These are phyloP conservation scores for Gnathonemus echidnorhynchus DNA, from an alignment of 2,113 vertebrate species.

Conservation along the genomic window DNA sequence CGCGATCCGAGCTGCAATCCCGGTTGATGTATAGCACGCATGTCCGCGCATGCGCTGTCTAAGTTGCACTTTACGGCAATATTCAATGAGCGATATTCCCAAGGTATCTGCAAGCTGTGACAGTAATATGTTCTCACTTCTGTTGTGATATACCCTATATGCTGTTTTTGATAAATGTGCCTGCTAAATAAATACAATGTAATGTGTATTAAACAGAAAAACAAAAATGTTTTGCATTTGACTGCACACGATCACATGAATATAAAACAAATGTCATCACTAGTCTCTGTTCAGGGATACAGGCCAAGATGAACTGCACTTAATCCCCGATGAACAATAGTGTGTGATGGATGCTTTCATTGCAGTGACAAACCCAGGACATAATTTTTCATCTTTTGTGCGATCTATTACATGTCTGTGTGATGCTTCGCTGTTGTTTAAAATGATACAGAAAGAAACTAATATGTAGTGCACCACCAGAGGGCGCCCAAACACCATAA, in stretches of 20 bases:
- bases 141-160: not conserved
- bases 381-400: not conserved
- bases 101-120: not conserved
- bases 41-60: not conserved
- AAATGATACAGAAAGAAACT: not conserved
- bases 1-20: not conserved
- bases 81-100: not conserved
- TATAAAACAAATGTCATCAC: not conserved
- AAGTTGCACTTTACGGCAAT: not conserved
- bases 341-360: not conserved
- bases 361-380: not conserved
- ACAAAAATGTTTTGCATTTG: not conserved
- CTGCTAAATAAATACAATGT: not conserved
- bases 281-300: not conserved
- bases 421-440: not conserved
- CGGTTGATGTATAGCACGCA: not conserved
- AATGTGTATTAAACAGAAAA: not conserved
- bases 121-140: not conserved
- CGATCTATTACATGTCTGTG: not conserved
- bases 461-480: not conserved
- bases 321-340: not conserved
- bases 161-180: not conserved
- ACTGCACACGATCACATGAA: not conserved
- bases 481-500: not conserved
- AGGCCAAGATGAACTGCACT: not conserved